Conservation (phyloP, 2,113 vertebrate species). For the Mormoops blainvillei region DNA sequence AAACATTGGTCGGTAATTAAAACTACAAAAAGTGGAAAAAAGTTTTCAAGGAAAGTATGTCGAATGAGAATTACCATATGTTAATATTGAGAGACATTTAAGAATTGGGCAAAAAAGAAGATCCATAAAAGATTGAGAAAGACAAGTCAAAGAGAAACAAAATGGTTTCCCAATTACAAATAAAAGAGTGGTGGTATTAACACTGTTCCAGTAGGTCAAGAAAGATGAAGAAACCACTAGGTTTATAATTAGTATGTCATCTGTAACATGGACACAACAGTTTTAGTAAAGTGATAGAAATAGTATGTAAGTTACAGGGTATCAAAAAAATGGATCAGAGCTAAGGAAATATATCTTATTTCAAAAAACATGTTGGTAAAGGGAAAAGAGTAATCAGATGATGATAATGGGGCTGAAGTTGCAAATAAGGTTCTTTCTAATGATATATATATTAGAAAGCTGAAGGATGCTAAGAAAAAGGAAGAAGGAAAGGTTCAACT, state of each 20-base stretch:
- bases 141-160: not conserved
- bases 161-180: not conserved
- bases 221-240: not conserved
- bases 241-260: not conserved
- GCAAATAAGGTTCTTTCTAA: not conserved
- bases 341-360: not conserved
- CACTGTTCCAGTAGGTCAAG: not conserved
- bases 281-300: not conserved
- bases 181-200: not conserved
- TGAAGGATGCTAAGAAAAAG: not conserved
- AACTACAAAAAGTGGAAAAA: not conserved
- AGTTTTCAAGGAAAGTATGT: not conserved
- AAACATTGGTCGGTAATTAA: not conserved
- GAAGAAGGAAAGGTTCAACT: not conserved
- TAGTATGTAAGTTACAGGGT: not conserved
- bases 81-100: not conserved
- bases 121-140: not conserved
- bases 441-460: not conserved
- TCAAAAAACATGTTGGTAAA: not conserved
- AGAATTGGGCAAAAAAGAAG: not conserved
- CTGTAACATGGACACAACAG: not conserved
- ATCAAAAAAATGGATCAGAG: not conserved
- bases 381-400: not conserved
- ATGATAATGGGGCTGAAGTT: not conserved
- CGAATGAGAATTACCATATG: not conserved